Evolutionary conservation across 2,113 vertebrate genomes (phyloP).

Genomic region (Notothenia rossii): DNA sequence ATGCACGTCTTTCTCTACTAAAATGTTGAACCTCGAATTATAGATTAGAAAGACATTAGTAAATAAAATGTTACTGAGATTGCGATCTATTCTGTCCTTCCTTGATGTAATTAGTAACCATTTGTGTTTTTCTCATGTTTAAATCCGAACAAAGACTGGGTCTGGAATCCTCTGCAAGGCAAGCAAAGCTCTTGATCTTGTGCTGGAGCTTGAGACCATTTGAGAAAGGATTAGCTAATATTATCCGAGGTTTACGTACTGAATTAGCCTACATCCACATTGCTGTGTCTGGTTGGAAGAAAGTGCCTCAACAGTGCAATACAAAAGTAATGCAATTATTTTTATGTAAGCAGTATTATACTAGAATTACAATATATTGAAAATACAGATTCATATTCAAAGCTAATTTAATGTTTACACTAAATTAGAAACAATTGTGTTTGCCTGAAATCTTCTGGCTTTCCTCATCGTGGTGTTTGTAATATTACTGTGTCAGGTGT

Average conservation of each 20-base stretch:
- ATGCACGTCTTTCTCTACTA: not conserved
- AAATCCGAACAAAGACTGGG: not conserved
- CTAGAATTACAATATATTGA: not conserved
- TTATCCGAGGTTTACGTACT: slow-evolving; percentile 63
- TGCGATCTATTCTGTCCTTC: not conserved
- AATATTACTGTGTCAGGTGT: slow-evolving; percentile 1
- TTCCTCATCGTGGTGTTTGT: not conserved
- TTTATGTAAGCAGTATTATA: not conserved
- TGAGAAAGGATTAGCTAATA: slow-evolving; percentile 76
- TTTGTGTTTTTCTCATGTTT: not conserved
- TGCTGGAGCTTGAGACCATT: slow-evolving; percentile 60
- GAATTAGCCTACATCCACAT: slow-evolving; percentile 58
- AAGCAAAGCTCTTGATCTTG: slow-evolving; percentile 59
- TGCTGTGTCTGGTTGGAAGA: not conserved
- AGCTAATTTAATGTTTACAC: too few relatives aligned
- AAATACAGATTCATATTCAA: not conserved
- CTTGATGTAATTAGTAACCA: not conserved
- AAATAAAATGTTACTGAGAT: not conserved
- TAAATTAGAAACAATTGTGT: not conserved
- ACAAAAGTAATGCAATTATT: not conserved
- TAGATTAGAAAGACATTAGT: not conserved
- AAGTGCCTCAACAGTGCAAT: slow-evolving; percentile 12
- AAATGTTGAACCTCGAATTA: not conserved
- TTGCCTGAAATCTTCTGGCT: not conserved
- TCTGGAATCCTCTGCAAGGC: slow-evolving; percentile 1